A percentile compares a stretch with the other conserved stretches of the same genome.
These are phyloP conservation scores for Bombus haemorrhoidalis DNA, from an alignment of 1,140 invertebrate species.

Conservation along the genomic window DNA sequence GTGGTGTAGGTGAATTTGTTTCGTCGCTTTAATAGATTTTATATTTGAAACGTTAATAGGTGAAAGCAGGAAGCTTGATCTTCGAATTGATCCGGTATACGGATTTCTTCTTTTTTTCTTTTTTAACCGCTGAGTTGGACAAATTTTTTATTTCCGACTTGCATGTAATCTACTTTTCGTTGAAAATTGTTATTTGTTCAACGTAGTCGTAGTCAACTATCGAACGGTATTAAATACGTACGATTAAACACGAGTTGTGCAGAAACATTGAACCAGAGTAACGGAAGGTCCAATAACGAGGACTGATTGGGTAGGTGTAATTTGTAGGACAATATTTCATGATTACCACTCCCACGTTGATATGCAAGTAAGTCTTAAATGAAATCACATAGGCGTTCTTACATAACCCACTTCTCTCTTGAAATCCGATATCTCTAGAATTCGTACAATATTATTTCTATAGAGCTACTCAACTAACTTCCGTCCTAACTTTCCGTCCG, in stretches of 20 bases:
- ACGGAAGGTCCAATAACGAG: conserved; percentile 41
- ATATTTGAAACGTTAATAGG: no score
- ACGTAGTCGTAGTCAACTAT: not conserved
- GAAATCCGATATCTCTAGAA: not conserved
- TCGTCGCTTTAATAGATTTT: not conserved
- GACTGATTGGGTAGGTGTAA: conserved; percentile 30
- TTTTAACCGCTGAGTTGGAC: no score
- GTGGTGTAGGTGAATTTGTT: not conserved
- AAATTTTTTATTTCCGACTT: not conserved
- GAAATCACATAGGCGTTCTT: conserved; percentile 21
- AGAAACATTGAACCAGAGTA: conserved; percentile 15
- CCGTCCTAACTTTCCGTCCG: no score
- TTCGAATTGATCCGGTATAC: no score
- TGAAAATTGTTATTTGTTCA: no score
- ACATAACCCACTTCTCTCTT: not conserved
- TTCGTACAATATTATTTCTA: not conserved
- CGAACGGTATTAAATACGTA: not conserved
- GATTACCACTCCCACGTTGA: conserved; percentile 41
- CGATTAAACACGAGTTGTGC: no score
- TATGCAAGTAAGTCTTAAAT: conserved; percentile 28
- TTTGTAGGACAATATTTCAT: conserved; percentile 41
- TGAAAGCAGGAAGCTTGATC: not conserved
- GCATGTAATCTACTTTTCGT: no score
- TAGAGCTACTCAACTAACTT: not conserved
- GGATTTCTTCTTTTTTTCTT: no score